phyloP scores from a whole-genome alignment of 2,797 vertebrate genomes.

The Arremon aurantiirostris region DNA sequence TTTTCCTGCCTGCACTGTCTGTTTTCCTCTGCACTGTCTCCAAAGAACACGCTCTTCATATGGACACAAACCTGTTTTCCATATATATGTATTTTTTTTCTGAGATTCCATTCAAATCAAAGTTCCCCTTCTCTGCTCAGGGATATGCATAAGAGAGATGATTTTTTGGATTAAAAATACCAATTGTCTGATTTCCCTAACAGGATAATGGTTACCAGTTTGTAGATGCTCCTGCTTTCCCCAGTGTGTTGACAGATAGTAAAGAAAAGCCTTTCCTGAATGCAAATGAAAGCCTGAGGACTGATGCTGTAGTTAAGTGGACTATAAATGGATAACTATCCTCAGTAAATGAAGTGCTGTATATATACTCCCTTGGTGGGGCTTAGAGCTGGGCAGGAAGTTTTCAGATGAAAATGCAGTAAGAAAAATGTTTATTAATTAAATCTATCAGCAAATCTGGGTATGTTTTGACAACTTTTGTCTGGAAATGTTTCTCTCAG shows the following conservation, averaged over 20 bases:
- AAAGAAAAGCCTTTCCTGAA: background rate
- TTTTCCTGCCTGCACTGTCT: background rate
- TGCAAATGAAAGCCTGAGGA: background rate
- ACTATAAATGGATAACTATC: background rate
- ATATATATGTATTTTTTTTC: background rate
- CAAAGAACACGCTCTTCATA: background rate
- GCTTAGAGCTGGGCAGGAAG: background rate
- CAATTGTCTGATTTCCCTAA: background rate
- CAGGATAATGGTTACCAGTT: background rate
- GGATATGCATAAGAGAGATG: background rate
- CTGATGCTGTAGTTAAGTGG: background rate
- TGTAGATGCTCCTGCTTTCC: background rate
- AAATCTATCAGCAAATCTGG: background rate
- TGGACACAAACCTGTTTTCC: background rate
- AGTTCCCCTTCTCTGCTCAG: background rate
- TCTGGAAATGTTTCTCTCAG: background rate
- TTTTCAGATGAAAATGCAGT: background rate
- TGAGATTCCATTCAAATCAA: background rate
- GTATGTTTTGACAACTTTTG: background rate
- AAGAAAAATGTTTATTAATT: background rate
- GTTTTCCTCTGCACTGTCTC: background rate
- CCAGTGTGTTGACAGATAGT: background rate
- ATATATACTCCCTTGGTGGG: background rate
- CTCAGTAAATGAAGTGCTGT: background rate
- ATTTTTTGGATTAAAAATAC: conserved; percentile 5